Conservation (phyloP, 1,140 invertebrate genomes). For the Diabrotica undecimpunctata region DNA sequence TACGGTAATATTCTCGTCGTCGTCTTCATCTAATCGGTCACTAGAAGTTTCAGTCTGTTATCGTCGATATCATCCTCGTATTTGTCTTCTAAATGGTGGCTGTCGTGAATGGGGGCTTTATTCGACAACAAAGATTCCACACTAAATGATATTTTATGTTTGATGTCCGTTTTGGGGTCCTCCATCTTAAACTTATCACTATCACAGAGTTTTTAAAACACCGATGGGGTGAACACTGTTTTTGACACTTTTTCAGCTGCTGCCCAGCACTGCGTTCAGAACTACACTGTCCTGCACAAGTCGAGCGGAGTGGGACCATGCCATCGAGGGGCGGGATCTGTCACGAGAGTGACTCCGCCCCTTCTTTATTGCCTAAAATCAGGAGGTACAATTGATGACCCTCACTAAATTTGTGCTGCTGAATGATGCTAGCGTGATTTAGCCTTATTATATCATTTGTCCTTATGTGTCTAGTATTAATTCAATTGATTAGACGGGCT, state of each 20-base stretch:
- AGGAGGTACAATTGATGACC: conserved; percentile 37
- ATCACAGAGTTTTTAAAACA: conserved; percentile 10
- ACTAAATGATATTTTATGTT: conserved; percentile 47
- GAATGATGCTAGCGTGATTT: conserved; percentile 37
- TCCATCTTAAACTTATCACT: conserved; percentile 32
- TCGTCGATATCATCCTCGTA: conserved; percentile 30
- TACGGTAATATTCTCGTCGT: conserved; percentile 42
- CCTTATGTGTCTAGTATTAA: conserved; percentile 37
- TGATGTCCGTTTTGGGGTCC: conserved; percentile 43
- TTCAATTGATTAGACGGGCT: conserved; percentile 36
- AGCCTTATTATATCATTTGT: conserved; percentile 44
- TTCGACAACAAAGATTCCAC: conserved; percentile 43
- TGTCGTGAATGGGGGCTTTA: conserved; percentile 16
- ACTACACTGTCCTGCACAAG: conserved; percentile 29
- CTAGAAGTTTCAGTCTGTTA: conserved; percentile 30
- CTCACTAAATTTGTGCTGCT: conserved; percentile 31
- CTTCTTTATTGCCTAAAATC: conserved; percentile 38
- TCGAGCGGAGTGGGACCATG: conserved; percentile 32
- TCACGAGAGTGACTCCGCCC: conserved; percentile 27
- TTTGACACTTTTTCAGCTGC: conserved; percentile 27
- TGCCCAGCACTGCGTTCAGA: conserved; percentile 22
- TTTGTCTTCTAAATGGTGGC: conserved; percentile 27
- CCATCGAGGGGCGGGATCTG: conserved; percentile 24
- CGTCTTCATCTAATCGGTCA: conserved; percentile 39
- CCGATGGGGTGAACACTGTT: background rate